Base-by-base conservation (phyloP, 1,140 invertebrate genomes). In the Atta cephalotes region DNA sequence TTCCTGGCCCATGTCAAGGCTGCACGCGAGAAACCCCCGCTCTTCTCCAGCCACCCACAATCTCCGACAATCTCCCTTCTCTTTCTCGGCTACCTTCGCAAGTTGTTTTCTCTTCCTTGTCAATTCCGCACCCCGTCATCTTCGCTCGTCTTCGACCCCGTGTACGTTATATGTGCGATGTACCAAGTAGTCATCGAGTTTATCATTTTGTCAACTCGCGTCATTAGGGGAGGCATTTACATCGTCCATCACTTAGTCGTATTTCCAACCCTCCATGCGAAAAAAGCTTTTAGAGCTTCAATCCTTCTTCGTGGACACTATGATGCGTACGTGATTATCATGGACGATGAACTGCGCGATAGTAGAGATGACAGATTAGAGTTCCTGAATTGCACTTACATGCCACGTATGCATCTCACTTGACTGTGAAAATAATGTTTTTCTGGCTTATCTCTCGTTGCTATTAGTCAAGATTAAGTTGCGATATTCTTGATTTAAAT, bases 1-100 rank as follows among this genome's bases (percentile, higher is more conserved):
- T 95, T 95, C 92, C 93, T 94, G 91, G 92, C 91, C 93, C 94
- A 94, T 95, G 94, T 95, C 94, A 95, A 94, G 94, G 94, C 93
- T 95, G 94, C 94, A 94, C 94, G 93, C 94, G 93, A 94, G 92
- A 90, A 92, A 84, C 85, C 88, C 82, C 92, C 79, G 86, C 88
- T 90, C 87, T 87, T 74, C 82, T 82, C 87, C 89, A 85, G 89
- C 88, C 90, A 90, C 90, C 88, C 89, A 88, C 89, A 87, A 90
- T 72, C 87, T 71, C 82, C 89, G 86, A 74, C 88, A 84, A 82
- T 72, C 87, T 60, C 90, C 84, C 85, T 81, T 87, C 85, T 74
- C 84, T 70, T 87, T 76, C 80, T 72, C 89, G 85, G 76, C 66
- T 49, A 39, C 80, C 84, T 87, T 76, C 66, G 72, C 89, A 84